Conservation (phyloP, 1,140 invertebrate species). For the Cotesia chilonis region DNA sequence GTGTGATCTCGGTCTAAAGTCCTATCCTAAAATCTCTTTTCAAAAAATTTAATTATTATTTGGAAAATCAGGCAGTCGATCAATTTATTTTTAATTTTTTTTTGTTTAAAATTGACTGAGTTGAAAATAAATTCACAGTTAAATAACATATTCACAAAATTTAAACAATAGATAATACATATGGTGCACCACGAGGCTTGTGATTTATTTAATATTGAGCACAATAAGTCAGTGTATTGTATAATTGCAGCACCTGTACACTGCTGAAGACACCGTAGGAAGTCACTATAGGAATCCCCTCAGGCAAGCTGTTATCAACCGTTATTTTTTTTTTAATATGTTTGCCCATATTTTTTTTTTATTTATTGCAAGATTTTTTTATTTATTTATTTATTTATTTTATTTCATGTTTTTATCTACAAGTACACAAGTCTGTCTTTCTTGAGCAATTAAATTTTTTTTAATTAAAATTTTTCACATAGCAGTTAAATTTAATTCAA, state of each 20-base stretch:
- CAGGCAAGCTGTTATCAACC: slow-evolving; percentile 75
- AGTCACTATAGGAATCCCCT: slow-evolving; percentile 77
- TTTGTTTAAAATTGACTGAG: slow-evolving; percentile 3
- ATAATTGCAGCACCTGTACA: slow-evolving; percentile 80
- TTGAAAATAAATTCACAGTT: background rate
- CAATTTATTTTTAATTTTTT: slow-evolving; percentile 18
- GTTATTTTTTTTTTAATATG: slow-evolving; percentile 53
- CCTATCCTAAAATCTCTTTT: background rate
- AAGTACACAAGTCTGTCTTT: too few relatives aligned
- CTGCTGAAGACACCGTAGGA: slow-evolving; percentile 71
- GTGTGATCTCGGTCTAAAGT: slow-evolving; percentile 1
- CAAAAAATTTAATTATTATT: background rate
- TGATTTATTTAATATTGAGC: slow-evolving; percentile 48
- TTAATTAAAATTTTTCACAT: slow-evolving; percentile 27
- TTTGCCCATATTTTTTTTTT: slow-evolving; percentile 52
- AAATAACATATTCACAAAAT: background rate
- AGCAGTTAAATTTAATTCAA: too few relatives aligned
- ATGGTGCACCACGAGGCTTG: slow-evolving; percentile 37
- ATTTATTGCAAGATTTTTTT: too few relatives aligned
- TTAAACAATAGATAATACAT: background rate
- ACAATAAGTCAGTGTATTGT: slow-evolving; percentile 61
- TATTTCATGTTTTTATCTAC: background rate
- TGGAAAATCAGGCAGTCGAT: slow-evolving; percentile 18
- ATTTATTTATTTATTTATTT: slow-evolving; percentile 55
- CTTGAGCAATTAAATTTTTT: background rate